Conservation (phyloP, 2,113 vertebrate species). For the Emydocephalus ijimae region DNA sequence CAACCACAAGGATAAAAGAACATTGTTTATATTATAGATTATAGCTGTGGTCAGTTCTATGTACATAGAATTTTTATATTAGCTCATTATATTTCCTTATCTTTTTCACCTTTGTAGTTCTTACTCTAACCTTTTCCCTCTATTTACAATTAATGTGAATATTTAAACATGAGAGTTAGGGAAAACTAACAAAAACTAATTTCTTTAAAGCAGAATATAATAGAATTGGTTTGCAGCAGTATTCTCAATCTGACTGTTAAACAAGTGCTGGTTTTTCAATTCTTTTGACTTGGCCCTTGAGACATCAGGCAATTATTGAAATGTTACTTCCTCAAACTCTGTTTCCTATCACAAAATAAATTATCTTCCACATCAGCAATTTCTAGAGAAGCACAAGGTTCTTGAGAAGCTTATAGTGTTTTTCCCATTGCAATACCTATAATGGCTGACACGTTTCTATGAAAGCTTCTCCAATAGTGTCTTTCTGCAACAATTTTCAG, state of each 20-base stretch:
- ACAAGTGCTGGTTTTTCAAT: not conserved
- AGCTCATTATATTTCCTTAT: not conserved
- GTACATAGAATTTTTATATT: constrained; percentile 75
- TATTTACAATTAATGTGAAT: constrained; percentile 53
- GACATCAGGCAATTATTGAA: not conserved
- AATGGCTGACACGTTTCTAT: not conserved
- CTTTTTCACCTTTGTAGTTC: not conserved
- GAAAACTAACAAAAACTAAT: constrained; percentile 25
- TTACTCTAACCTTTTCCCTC: constrained; percentile 17
- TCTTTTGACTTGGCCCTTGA: not conserved
- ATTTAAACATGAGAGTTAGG: constrained; percentile 23
- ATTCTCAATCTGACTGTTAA: not conserved
- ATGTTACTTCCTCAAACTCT: not conserved
- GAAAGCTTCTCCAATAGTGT: not conserved
- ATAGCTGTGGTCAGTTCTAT: constrained; percentile 66
- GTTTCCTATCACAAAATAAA: not conserved
- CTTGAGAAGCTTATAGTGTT: not conserved
- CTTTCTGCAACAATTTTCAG: not conserved
- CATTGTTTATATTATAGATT: constrained; percentile 75
- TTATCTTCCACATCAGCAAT: not conserved
- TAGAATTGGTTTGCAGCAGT: not conserved
- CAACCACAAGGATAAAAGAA: constrained; percentile 61
- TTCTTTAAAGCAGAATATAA: not conserved
- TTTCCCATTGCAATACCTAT: not conserved
- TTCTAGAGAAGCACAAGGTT: not conserved